These are phyloP conservation scores for Formicarius rufipectus DNA, from an alignment of 2,113 vertebrate species.

Conservation along the genomic window DNA sequence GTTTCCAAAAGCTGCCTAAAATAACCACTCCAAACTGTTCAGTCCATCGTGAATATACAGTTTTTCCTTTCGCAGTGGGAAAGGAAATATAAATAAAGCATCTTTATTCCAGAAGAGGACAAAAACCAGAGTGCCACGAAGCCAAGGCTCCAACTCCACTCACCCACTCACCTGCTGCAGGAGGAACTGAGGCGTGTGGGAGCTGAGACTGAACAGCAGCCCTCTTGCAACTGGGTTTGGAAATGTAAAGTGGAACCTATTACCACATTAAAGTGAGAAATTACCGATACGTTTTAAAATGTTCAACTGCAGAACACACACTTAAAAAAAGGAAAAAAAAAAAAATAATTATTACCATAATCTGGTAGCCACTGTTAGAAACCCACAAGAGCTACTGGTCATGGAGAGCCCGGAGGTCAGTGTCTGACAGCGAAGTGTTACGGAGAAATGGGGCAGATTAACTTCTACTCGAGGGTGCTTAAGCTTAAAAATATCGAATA, in stretches of 20 bases:
- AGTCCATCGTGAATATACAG: conserved; percentile 75
- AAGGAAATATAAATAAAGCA: conserved; percentile 82
- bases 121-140: conserved; percentile 44
- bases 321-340: not conserved
- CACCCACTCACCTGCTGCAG: conserved; percentile 31
- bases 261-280: conserved; percentile 50
- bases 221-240: conserved; percentile 15
- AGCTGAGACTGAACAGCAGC: conserved; percentile 57
- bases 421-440: conserved; percentile 58
- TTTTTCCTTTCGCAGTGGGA: conserved; percentile 56
- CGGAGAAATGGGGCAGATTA: conserved; percentile 33
- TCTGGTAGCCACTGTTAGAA: conserved; percentile 59
- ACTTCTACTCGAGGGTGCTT: conserved; percentile 40
- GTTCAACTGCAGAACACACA: conserved; percentile 57
- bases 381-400: conserved; percentile 57
- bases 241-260: conserved; percentile 59
- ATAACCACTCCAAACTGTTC: conserved; percentile 77
- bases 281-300: conserved; percentile 25
- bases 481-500: conserved; percentile 62
- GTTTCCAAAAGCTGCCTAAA: conserved; percentile 77
- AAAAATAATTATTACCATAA: not conserved
- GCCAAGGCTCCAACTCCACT: conserved; percentile 29
- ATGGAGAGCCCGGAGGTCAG: conserved; percentile 1
- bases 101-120: conserved; percentile 66
- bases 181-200: conserved; percentile 53